Percentiles rank a stretch among this genome's conserved stretches.
Evolutionary conservation across 2,888 invertebrate species (phyloP).

Genomic region (Cenopis cana): DNA sequence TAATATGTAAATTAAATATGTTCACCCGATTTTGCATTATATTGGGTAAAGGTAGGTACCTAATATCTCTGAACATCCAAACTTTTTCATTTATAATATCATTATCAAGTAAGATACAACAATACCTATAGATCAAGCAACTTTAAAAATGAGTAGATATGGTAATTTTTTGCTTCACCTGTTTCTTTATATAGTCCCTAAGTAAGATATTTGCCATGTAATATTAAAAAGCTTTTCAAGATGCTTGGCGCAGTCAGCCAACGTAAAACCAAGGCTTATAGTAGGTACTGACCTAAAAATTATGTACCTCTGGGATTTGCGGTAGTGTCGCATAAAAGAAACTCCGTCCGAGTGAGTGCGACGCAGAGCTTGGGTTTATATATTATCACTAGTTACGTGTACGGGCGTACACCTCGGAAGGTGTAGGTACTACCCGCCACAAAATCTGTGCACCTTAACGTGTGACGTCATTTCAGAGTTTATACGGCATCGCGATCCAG

Average conservation of each 20-base stretch:
- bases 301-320: slow-evolving; percentile 33
- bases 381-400: slow-evolving; percentile 16
- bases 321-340: slow-evolving; percentile 40
- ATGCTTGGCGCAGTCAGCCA: slow-evolving; percentile 8
- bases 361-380: slow-evolving; percentile 2
- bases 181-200: not conserved
- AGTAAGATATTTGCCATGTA: slow-evolving; percentile 3
- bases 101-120: too few relatives aligned
- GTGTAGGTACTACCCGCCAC: slow-evolving; percentile 3
- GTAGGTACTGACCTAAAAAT: slow-evolving; percentile 36
- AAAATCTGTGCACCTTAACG: too few relatives aligned
- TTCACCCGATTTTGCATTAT: too few relatives aligned
- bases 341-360: slow-evolving; percentile 22
- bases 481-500: too few relatives aligned
- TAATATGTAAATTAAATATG: too few relatives aligned
- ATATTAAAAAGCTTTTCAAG: slow-evolving; percentile 31
- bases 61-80: too few relatives aligned
- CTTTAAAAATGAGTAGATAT: too few relatives aligned
- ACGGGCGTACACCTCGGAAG: not conserved
- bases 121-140: too few relatives aligned
- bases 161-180: too few relatives aligned
- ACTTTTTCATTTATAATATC: too few relatives aligned
- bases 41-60: too few relatives aligned
- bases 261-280: slow-evolving; percentile 25
- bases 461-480: too few relatives aligned